Percentiles rank a stretch among this genome's conserved stretches.
phyloP scores from a whole-genome alignment of 2,113 vertebrate species.

The Aspidoscelis tigris region DNA sequence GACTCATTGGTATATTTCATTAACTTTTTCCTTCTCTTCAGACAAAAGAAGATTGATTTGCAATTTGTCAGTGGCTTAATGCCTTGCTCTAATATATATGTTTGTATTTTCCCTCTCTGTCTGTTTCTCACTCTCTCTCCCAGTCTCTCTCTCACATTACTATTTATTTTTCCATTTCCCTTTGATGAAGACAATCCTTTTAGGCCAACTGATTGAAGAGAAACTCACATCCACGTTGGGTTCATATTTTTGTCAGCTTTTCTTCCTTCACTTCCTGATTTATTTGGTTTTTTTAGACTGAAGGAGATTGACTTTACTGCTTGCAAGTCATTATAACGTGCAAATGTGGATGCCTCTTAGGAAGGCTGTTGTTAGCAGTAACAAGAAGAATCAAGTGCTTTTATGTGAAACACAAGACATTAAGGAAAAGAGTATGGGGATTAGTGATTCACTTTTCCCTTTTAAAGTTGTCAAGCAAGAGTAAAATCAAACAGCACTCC shows the following conservation, averaged over 20 bases:
- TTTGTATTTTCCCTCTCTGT: neutral
- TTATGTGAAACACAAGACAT: slow-evolving; percentile 38
- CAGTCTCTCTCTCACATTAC: too few species aligned
- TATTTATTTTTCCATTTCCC: slow-evolving; percentile 34
- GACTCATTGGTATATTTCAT: slow-evolving; percentile 33
- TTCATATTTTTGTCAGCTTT: slow-evolving; percentile 31
- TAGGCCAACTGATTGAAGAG: slow-evolving; percentile 27
- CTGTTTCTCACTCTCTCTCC: neutral
- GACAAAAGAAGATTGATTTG: slow-evolving; percentile 37
- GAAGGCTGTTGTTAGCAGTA: slow-evolving; percentile 8
- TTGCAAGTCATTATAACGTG: slow-evolving; percentile 52
- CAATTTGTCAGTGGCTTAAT: neutral
- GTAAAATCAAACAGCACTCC: slow-evolving; percentile 41
- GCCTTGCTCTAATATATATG: neutral
- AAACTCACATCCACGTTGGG: neutral
- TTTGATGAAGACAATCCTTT: slow-evolving; percentile 1
- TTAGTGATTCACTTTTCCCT: slow-evolving; percentile 45
- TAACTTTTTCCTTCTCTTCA: slow-evolving; percentile 37
- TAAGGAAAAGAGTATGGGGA: slow-evolving; percentile 27
- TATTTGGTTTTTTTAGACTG: slow-evolving; percentile 10
- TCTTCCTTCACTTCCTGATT: slow-evolving; percentile 10
- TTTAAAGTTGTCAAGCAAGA: slow-evolving; percentile 52
- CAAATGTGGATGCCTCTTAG: slow-evolving; percentile 44
- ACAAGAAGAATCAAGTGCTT: slow-evolving; percentile 49
- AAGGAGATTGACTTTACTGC: slow-evolving; percentile 30